Evolutionary conservation across 2,113 vertebrate genomes (phyloP).

Genomic region (Engraulis encrasicolus): DNA sequence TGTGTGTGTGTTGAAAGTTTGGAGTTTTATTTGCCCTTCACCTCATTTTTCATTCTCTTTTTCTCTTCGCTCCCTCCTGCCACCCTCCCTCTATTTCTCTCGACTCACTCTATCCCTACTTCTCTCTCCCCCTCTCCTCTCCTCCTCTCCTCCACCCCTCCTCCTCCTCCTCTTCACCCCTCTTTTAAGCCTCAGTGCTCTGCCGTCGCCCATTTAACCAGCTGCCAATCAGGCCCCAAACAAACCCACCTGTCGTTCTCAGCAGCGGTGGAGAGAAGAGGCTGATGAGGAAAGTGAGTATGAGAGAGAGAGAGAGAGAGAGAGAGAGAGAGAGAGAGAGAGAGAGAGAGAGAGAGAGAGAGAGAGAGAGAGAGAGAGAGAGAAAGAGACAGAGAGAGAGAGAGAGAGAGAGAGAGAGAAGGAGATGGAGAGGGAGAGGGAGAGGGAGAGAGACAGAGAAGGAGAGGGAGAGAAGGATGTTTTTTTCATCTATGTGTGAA

Average conservation of each 20-base stretch:
- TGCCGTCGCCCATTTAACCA: slow-evolving; percentile 75
- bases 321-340: background rate
- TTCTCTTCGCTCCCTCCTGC: background rate
- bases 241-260: slow-evolving; percentile 74
- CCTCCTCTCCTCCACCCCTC: background rate
- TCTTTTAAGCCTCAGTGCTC: slow-evolving; percentile 74
- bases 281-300: background rate
- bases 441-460: background rate
- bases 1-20: background rate
- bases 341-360: background rate
- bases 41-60: background rate
- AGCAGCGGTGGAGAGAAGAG: slow-evolving; percentile 52
- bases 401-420: background rate
- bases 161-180: background rate
- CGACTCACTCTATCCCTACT: no score
- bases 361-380: background rate
- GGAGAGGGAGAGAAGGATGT: no score
- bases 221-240: slow-evolving; percentile 76
- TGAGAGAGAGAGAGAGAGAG: background rate
- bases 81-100: background rate
- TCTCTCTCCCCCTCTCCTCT: background rate
- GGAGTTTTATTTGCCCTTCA: background rate
- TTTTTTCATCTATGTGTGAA: no score
- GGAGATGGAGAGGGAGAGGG: background rate
- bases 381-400: background rate